Base-by-base conservation (phyloP, 1,140 invertebrate genomes). In the Drosophila subobscura region DNA sequence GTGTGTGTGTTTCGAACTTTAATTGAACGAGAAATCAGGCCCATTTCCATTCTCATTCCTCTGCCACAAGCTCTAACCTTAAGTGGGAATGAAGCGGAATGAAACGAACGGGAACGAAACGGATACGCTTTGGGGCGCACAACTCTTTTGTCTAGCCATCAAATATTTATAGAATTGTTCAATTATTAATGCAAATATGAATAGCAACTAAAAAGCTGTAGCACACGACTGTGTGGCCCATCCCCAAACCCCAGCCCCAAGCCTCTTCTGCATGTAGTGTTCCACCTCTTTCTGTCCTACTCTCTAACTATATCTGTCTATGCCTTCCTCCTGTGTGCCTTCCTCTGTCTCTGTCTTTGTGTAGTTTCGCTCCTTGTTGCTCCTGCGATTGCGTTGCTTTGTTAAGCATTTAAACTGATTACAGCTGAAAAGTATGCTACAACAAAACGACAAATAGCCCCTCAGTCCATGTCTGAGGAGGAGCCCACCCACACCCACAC, bases 321-420 rank as follows among this genome's bases (percentile, higher is more conserved):
- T 50, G 14, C 10, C 27, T 51, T 33, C 4, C 16, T 20, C 16
- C 16, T 20, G 16, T 20, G 0, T 37, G 14, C 22, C 8, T 67
- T 7, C 12, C 12, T 33, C 41, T 55, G 41, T 47, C 41, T 20
- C 14, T 16, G 14, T 25, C 37, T 1, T 16, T 33, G 42, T 20
- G 0, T 42, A 6, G 2, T 25, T 37, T 41, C 10, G 23, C 41
- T 51, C 55, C 41, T 8, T 14, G 41, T 29, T 66, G 40, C 47
- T 40, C 25, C 37, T 40, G 22, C 58, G 46, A 61, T 77, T 84
- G 56, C 67, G 60, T 77, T 81, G 79, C 77, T 85, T 85, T 85
- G 81, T 85, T 85, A 85, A 85, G 81, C 81, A 85, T 85, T 85
- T 85, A 85, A 85, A 85, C 81, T 86, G 81, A 85, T 85, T 85